A percentile compares a stretch with the other conserved stretches of the same genome.
These are phyloP conservation scores for Cheiracanthium punctorium DNA, from an alignment of 2,888 invertebrate species.

Conservation along the genomic window DNA sequence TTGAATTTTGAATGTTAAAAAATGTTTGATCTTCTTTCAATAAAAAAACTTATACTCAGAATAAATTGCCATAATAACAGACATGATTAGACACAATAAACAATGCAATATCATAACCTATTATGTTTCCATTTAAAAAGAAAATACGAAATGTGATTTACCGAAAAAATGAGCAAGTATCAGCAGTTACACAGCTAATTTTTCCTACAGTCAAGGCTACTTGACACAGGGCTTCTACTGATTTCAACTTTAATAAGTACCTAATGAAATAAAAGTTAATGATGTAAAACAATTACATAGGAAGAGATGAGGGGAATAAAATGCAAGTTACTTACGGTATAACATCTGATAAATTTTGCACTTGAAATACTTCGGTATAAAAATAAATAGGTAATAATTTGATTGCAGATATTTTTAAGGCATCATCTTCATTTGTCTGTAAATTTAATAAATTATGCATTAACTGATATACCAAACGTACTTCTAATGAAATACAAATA, in stretches of 20 bases:
- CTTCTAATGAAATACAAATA: too few relatives aligned
- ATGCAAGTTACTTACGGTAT: slow-evolving; percentile 38
- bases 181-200: slow-evolving; percentile 22
- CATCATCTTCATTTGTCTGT: slow-evolving; percentile 15
- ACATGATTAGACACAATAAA: background rate
- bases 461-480: too few relatives aligned
- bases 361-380: background rate
- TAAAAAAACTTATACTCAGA: too few relatives aligned
- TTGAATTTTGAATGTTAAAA: too few relatives aligned
- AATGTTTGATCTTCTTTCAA: too few relatives aligned
- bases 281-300: too few relatives aligned
- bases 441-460: background rate
- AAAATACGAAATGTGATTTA: too few relatives aligned
- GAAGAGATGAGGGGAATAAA: too few relatives aligned
- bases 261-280: slow-evolving; percentile 19
- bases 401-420: slow-evolving; percentile 18
- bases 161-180: slow-evolving; percentile 31
- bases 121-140: too few relatives aligned
- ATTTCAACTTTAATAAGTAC: slow-evolving; percentile 17
- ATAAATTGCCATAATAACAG: too few relatives aligned
- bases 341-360: slow-evolving; percentile 24
- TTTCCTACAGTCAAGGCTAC: slow-evolving; percentile 15
- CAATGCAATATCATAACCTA: too few relatives aligned
- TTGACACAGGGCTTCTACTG: slow-evolving; percentile 4
- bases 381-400: slow-evolving; percentile 26